Conservation (phyloP, 2,113 vertebrate species). For the Anser cygnoides region DNA sequence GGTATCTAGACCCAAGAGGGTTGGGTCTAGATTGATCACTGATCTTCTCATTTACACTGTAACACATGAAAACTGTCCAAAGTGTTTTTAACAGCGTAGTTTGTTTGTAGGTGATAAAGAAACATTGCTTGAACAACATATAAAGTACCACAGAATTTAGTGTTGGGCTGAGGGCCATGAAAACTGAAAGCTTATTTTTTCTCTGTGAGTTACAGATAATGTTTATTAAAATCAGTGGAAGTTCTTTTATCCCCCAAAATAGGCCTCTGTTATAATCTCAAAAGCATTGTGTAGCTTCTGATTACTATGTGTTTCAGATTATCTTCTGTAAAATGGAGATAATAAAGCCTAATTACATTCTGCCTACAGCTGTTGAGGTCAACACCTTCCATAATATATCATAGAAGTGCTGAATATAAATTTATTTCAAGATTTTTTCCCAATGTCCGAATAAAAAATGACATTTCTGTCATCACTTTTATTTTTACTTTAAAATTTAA, state of each 20-base stretch:
- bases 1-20: background rate
- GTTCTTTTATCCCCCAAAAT: background rate
- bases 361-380: slow-evolving; percentile 40
- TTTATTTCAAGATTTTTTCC: background rate
- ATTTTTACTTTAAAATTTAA: background rate
- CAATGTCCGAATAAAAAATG: background rate
- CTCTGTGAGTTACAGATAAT: background rate
- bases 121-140: background rate
- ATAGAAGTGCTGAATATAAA: background rate
- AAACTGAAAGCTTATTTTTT: background rate
- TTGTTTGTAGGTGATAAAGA: background rate
- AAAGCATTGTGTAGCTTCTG: background rate
- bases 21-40: background rate
- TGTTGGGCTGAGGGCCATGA: background rate
- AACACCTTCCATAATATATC: slow-evolving; percentile 25
- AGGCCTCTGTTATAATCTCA: background rate
- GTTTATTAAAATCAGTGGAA: background rate
- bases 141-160: background rate
- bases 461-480: background rate
- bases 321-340: slow-evolving; percentile 17
- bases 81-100: background rate
- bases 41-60: background rate
- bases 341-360: slow-evolving; percentile 32
- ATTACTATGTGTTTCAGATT: background rate
- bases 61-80: background rate